A percentile compares a stretch with the other conserved stretches of the same genome.
phyloP scores from a whole-genome alignment of 2,888 invertebrate genomes.

The Neria commutata region DNA sequence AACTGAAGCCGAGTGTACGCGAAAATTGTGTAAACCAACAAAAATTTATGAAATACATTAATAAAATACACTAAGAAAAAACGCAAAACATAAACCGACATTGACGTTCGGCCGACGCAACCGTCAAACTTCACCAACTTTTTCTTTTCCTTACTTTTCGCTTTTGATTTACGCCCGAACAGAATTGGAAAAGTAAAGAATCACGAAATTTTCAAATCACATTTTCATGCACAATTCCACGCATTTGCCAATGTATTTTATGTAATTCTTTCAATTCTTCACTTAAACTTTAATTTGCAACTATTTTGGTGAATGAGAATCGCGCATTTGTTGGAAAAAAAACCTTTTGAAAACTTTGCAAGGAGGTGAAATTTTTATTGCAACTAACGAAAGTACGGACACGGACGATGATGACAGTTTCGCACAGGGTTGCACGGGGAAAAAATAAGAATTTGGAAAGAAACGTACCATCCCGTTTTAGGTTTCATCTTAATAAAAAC shows the following conservation, averaged over 20 bases:
- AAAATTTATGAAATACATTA: background rate
- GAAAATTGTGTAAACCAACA: background rate
- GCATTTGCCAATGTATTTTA: conserved; percentile 1
- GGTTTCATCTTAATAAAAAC: no score
- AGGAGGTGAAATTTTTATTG: conserved; percentile 31
- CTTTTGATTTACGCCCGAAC: conserved; percentile 20
- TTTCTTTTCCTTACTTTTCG: conserved; percentile 12
- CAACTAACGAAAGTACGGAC: conserved; percentile 22
- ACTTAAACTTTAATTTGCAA: conserved; percentile 14
- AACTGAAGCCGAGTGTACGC: background rate
- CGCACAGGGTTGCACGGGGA: no score
- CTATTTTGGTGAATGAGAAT: conserved; percentile 14
- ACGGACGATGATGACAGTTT: no score
- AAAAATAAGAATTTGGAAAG: no score
- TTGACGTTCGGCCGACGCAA: background rate
- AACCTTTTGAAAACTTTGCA: conserved; percentile 19
- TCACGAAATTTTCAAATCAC: conserved; percentile 2
- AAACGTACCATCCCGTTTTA: no score
- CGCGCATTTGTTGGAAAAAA: conserved; percentile 18
- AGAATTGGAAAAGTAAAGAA: background rate
- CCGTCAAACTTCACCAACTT: background rate
- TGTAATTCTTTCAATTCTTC: background rate
- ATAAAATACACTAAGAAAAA: background rate
- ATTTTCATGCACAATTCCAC: conserved; percentile 8
- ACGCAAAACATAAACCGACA: background rate